phyloP scores from a whole-genome alignment of 2,797 vertebrate species.

The Gymnoscopelus braueri region DNA sequence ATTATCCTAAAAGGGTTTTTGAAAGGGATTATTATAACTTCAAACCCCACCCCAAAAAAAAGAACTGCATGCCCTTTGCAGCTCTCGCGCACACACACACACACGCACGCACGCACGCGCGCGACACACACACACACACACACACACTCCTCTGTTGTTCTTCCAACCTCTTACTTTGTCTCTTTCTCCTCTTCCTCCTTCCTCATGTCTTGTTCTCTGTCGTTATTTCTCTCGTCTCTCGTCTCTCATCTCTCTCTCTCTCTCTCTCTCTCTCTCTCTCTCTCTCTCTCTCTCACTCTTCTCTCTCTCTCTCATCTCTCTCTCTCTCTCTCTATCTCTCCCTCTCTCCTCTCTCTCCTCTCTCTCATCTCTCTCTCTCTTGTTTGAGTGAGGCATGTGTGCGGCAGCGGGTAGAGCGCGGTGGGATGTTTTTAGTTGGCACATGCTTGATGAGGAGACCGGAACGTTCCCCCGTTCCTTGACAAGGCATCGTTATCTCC shows the following conservation, averaged over 20 bases:
- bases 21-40: conserved; percentile 34
- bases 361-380: neutral
- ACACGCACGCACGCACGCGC: too few relatives aligned
- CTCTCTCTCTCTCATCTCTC: neutral
- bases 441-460: conserved; percentile 50
- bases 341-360: neutral
- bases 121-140: too few relatives aligned
- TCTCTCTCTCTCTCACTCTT: neutral
- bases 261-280: neutral
- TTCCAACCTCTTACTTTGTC: neutral
- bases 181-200: neutral
- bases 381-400: conserved; percentile 34
- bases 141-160: neutral
- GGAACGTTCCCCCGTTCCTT: conserved; percentile 28
- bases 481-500: conserved; percentile 49
- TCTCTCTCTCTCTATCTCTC: neutral
- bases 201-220: neutral
- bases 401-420: conserved; percentile 9
- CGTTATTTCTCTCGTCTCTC: neutral
- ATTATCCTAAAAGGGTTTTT: conserved; percentile 45
- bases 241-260: neutral
- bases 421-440: conserved; percentile 33
- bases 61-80: too few relatives aligned
- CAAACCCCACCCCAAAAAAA: conserved; percentile 1
- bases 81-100: too few relatives aligned